Percentiles rank a stretch among this genome's conserved stretches.
Evolutionary conservation across 2,113 vertebrate genomes (phyloP).

Genomic region (Entomyzon cyanotis): DNA sequence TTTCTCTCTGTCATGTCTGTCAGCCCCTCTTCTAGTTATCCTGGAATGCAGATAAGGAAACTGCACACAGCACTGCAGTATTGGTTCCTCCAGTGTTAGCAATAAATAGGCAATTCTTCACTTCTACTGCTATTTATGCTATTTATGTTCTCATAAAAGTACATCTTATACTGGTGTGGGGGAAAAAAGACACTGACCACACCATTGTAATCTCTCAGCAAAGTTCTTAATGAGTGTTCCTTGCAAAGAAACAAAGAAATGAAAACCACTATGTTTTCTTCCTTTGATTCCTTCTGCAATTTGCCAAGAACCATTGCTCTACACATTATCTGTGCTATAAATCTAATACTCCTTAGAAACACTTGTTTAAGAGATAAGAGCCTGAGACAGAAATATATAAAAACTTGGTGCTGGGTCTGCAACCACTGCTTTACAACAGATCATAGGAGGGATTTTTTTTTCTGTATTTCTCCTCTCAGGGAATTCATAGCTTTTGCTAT

Average conservation of each 20-base stretch:
- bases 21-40: neutral
- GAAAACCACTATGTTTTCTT: neutral
- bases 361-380: slow-evolving; percentile 28
- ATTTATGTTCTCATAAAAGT: neutral
- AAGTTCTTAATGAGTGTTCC: neutral
- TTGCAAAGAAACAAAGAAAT: slow-evolving; percentile 17
- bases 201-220: neutral
- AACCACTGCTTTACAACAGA: neutral
- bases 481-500: slow-evolving; percentile 9
- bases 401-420: neutral
- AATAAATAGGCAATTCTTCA: neutral
- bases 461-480: neutral
- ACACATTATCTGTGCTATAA: slow-evolving; percentile 14
- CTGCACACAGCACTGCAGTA: neutral
- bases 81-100: neutral
- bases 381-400: neutral
- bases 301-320: neutral
- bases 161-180: neutral
- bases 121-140: neutral
- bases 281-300: neutral
- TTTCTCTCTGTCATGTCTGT: neutral
- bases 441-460: neutral
- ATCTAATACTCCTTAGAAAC: slow-evolving; percentile 43
- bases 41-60: neutral
- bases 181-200: neutral